These are phyloP conservation scores for Trachurus trachurus DNA, from an alignment of 2,797 vertebrate genomes.

Conservation along the genomic window DNA sequence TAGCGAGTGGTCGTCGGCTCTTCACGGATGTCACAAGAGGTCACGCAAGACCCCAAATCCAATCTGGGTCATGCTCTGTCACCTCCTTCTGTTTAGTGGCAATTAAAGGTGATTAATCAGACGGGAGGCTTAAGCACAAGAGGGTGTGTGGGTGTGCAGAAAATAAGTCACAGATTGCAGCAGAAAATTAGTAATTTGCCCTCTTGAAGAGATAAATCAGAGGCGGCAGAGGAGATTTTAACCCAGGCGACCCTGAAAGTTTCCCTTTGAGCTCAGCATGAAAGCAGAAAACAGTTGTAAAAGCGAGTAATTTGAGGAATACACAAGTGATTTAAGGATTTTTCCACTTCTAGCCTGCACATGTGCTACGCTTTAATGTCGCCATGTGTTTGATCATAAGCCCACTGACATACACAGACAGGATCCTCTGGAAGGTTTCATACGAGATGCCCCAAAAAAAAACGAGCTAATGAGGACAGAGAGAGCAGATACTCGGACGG, in stretches of 20 bases:
- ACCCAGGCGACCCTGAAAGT: slow-evolving; percentile 6
- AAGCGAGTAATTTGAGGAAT: slow-evolving; percentile 30
- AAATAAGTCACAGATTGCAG: slow-evolving; percentile 33
- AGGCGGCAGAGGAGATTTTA: slow-evolving; percentile 29
- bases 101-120: slow-evolving; percentile 65
- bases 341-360: background rate
- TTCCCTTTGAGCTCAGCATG: slow-evolving; percentile 15
- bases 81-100: slow-evolving; percentile 44
- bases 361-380: slow-evolving; percentile 41
- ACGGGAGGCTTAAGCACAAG: slow-evolving; percentile 22
- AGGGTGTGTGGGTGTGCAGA: slow-evolving; percentile 9
- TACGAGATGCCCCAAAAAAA: slow-evolving; percentile 45
- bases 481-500: slow-evolving; percentile 24
- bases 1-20: background rate
- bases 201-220: slow-evolving; percentile 40
- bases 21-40: slow-evolving; percentile 43
- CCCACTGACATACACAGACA: slow-evolving; percentile 14
- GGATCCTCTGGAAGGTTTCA: slow-evolving; percentile 26
- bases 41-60: slow-evolving; percentile 22
- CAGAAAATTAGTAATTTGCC: slow-evolving; percentile 42
- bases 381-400: slow-evolving; percentile 47
- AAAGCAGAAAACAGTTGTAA: background rate
- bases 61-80: slow-evolving; percentile 51
- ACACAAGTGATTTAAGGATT: slow-evolving; percentile 25
- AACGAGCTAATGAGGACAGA: slow-evolving; percentile 61